These are phyloP conservation scores for Achroia grisella DNA, from an alignment of 1,140 invertebrate genomes.

Conservation along the genomic window DNA sequence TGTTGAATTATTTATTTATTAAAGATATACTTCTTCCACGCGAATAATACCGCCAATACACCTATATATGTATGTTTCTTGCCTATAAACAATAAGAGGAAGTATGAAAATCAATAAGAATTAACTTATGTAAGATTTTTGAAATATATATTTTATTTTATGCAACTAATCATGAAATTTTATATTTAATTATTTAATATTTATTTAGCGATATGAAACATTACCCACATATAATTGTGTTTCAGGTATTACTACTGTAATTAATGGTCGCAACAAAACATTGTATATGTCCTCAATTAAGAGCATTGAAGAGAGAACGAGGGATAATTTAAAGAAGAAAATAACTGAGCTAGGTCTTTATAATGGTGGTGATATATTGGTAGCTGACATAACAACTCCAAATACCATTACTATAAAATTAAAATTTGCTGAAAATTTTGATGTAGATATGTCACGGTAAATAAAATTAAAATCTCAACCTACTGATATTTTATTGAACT, in stretches of 20 bases:
- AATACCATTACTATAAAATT: slow-evolving; percentile 82
- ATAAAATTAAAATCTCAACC: neutral
- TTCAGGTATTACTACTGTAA: slow-evolving; percentile 83
- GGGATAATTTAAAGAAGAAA: slow-evolving; percentile 90
- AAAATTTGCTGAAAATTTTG: slow-evolving; percentile 75
- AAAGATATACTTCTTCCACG: too few relatives aligned
- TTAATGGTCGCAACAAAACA: slow-evolving; percentile 91
- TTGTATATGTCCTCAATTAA: slow-evolving; percentile 93
- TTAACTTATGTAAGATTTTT: too few relatives aligned
- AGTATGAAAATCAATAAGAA: too few relatives aligned
- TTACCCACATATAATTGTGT: slow-evolving; percentile 16
- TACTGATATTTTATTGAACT: slow-evolving; percentile 9
- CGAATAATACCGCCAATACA: too few relatives aligned
- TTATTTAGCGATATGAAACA: too few relatives aligned
- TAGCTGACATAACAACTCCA: slow-evolving; percentile 93
- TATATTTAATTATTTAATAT: too few relatives aligned
- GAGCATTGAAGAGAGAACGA: slow-evolving; percentile 91
- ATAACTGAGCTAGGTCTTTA: slow-evolving; percentile 87
- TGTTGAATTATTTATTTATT: slow-evolving; percentile 1
- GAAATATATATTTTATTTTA: too few relatives aligned
- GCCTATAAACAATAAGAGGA: too few relatives aligned
- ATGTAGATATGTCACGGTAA: slow-evolving; percentile 62
- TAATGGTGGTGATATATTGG: slow-evolving; percentile 88
- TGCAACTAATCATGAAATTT: too few relatives aligned
- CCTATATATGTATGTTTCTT: too few relatives aligned